These are phyloP conservation scores for Drosophila bunnanda DNA, from an alignment of 2,888 invertebrate species.

Conservation along the genomic window DNA sequence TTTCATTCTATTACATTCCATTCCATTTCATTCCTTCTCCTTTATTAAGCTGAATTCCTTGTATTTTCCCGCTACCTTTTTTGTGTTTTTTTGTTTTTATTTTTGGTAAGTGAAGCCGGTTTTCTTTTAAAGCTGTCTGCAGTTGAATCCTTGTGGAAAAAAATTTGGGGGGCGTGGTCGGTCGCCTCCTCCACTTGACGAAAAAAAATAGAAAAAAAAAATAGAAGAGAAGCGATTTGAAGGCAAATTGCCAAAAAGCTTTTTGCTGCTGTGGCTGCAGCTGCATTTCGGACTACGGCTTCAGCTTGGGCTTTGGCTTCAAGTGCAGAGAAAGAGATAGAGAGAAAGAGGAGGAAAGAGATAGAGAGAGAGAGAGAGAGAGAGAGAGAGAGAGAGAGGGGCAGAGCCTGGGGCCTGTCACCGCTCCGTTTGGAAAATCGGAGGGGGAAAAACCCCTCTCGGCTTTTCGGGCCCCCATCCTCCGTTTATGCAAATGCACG, in stretches of 20 bases:
- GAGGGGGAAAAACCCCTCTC: not conserved
- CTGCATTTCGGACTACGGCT: slow-evolving; percentile 41
- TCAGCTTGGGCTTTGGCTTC: slow-evolving; percentile 40
- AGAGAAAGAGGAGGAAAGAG: slow-evolving; percentile 9
- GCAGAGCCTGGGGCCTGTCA: slow-evolving; percentile 58
- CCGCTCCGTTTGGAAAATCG: slow-evolving; percentile 29
- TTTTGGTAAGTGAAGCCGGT: not conserved
- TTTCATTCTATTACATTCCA: not conserved
- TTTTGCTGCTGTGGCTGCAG: slow-evolving; percentile 57
- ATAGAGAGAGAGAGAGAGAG: not conserved
- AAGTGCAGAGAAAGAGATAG: slow-evolving; percentile 50
- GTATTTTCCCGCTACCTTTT: not conserved
- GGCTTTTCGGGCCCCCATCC: not conserved
- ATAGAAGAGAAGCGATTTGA: slow-evolving; percentile 46
- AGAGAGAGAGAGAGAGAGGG: not conserved
- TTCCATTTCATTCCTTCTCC: slow-evolving; percentile 16
- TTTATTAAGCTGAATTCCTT: slow-evolving; percentile 54
- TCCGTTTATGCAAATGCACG: slow-evolving; percentile 75
- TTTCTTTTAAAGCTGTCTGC: slow-evolving; percentile 21
- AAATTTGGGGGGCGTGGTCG: slow-evolving; percentile 3
- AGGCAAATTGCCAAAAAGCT: slow-evolving; percentile 79
- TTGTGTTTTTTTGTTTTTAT: slow-evolving; percentile 3
- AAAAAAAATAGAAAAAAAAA: slow-evolving; percentile 3
- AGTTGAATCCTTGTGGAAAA: slow-evolving; percentile 3
- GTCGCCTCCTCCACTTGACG: slow-evolving; percentile 19